Conservation (phyloP, 2,888 invertebrate species). For the Therioaphis trifolii region DNA sequence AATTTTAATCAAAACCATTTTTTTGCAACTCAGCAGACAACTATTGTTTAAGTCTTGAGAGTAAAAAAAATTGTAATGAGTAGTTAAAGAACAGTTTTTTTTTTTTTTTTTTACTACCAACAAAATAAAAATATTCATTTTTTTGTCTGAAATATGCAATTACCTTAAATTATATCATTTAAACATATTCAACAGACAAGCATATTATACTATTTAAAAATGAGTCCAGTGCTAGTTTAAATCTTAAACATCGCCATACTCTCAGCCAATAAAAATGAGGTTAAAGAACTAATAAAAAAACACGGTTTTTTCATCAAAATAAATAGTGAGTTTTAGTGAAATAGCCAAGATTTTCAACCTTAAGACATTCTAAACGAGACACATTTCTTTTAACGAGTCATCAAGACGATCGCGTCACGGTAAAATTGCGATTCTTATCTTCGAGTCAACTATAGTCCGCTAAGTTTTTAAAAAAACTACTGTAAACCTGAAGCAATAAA, state of each 20-base stretch:
- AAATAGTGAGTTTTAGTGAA: not conserved
- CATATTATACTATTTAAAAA: not conserved
- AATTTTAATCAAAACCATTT: not conserved
- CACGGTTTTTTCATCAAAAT: slow-evolving; percentile 23
- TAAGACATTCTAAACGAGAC: not conserved
- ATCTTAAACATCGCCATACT: not conserved
- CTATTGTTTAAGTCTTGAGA: not conserved
- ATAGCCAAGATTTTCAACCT: not conserved
- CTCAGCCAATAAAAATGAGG: not conserved
- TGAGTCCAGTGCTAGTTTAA: not conserved
- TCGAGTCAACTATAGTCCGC: not conserved
- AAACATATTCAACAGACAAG: not conserved
- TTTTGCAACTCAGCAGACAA: not conserved
- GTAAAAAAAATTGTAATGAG: not conserved
- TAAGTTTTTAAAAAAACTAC: slow-evolving; percentile 4
- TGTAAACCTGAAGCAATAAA: not conserved
- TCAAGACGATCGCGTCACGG: not conserved
- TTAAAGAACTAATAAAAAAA: slow-evolving; percentile 31
- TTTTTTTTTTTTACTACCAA: too few relatives aligned
- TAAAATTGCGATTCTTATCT: slow-evolving; percentile 7
- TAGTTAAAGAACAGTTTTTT: not conserved
- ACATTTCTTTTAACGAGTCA: slow-evolving; percentile 9
- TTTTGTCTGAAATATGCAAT: not conserved
- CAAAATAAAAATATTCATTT: not conserved
- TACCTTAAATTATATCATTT: not conserved